Conservation (phyloP, 1,140 invertebrate species). For the Littorina saxatilis region DNA sequence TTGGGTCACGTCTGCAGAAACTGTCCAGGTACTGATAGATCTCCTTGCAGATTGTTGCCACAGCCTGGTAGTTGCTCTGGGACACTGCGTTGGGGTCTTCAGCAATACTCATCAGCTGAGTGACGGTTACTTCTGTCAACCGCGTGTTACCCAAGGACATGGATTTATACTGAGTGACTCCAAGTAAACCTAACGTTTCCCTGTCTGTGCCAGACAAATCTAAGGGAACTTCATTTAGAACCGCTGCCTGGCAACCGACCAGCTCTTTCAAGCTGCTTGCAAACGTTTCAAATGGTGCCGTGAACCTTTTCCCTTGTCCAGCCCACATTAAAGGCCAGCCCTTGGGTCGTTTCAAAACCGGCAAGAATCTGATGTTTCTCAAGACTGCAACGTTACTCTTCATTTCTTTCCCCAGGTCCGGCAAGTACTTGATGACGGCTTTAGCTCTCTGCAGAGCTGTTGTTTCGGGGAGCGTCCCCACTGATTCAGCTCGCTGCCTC, state of each 20-base stretch:
- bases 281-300: background rate
- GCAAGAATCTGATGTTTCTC: constrained; percentile 44
- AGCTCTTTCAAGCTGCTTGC: background rate
- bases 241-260: constrained; percentile 1
- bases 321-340: constrained; percentile 40
- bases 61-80: background rate
- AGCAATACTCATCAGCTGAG: constrained; percentile 6
- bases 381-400: background rate
- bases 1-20: background rate
- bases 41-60: background rate
- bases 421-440: constrained; percentile 42
- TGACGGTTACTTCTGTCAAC: background rate
- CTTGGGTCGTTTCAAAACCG: constrained; percentile 34
- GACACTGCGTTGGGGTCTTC: background rate
- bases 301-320: background rate
- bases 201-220: background rate
- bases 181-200: background rate
- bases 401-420: background rate
- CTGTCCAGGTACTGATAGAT: constrained; percentile 22
- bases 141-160: too few relatives aligned
- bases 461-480: background rate
- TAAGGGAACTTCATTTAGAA: background rate
- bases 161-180: background rate
- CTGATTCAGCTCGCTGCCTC: constrained; percentile 29
- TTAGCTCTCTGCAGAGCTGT: constrained; percentile 25